Evolutionary conservation across 2,888 invertebrate genomes (phyloP).

Genomic region (Eupithecia subfuscata): DNA sequence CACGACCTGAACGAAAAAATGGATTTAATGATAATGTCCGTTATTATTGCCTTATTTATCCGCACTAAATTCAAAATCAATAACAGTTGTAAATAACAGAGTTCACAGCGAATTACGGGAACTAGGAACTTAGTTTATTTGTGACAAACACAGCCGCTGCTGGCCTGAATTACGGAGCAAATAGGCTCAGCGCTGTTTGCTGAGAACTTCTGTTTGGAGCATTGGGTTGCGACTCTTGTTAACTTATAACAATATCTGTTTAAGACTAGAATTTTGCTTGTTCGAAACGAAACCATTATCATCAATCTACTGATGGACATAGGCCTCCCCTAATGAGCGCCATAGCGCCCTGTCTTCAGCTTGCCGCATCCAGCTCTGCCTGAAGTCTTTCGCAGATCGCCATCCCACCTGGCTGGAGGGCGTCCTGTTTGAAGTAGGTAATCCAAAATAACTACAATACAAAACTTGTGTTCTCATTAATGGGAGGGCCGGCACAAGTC

Average conservation of each 20-base stretch:
- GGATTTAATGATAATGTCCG: no score
- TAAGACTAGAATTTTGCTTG: neutral
- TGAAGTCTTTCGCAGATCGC: no score
- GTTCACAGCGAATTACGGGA: neutral
- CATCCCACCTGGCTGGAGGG: no score
- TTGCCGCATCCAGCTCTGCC: no score
- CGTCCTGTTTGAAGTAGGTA: no score
- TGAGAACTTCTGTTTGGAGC: neutral
- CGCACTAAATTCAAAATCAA: neutral
- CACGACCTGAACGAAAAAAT: no score
- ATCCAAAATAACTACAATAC: no score
- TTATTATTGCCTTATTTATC: neutral
- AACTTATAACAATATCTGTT: neutral
- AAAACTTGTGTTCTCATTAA: neutral
- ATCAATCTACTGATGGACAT: no score
- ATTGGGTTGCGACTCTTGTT: neutral
- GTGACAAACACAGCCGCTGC: neutral
- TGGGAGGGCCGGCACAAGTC: neutral
- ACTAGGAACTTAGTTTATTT: conserved; percentile 7
- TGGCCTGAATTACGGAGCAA: conserved; percentile 1
- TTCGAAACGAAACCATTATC: neutral
- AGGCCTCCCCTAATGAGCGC: no score
- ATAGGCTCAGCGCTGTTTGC: conserved; percentile 1
- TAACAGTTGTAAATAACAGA: neutral
- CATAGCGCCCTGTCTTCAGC: no score